A percentile compares a stretch with the other conserved stretches of the same genome.
Conservation (phyloP, 2,888 invertebrate species). For the Drosophila tanythrix region DNA sequence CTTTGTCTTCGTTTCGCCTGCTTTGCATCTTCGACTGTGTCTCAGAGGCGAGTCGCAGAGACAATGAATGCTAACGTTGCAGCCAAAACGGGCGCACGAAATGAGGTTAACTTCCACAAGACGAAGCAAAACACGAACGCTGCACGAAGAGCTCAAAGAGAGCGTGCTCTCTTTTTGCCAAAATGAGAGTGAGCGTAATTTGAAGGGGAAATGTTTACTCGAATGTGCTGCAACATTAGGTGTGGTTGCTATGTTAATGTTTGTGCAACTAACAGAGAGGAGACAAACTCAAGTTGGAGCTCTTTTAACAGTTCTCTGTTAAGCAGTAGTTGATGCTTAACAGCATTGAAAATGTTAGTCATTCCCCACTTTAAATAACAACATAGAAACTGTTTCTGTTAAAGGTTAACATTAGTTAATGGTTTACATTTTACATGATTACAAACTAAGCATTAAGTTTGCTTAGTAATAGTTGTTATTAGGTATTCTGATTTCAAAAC, state of each 20-base stretch:
- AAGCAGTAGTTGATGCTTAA: background rate
- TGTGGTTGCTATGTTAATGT: slow-evolving; percentile 30
- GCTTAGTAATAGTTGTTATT: background rate
- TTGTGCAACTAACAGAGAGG: background rate
- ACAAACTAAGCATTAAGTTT: background rate
- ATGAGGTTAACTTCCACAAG: slow-evolving; percentile 72
- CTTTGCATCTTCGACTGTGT: slow-evolving; percentile 5
- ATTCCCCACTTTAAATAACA: background rate
- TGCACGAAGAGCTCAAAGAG: slow-evolving; percentile 6
- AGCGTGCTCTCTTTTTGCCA: background rate
- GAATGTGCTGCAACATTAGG: background rate
- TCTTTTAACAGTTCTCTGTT: background rate
- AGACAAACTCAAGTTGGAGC: background rate
- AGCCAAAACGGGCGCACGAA: slow-evolving; percentile 35
- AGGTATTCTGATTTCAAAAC: background rate
- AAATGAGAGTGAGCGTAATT: background rate
- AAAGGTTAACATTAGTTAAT: background rate
- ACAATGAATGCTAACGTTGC: slow-evolving; percentile 50
- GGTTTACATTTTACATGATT: background rate
- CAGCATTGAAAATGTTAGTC: background rate
- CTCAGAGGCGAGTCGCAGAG: slow-evolving; percentile 19
- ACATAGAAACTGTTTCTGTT: background rate
- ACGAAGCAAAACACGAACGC: slow-evolving; percentile 15
- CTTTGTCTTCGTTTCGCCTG: background rate
- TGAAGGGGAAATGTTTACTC: slow-evolving; percentile 12